phyloP scores from a whole-genome alignment of 2,888 invertebrate genomes.

The Aplocera efformata region DNA sequence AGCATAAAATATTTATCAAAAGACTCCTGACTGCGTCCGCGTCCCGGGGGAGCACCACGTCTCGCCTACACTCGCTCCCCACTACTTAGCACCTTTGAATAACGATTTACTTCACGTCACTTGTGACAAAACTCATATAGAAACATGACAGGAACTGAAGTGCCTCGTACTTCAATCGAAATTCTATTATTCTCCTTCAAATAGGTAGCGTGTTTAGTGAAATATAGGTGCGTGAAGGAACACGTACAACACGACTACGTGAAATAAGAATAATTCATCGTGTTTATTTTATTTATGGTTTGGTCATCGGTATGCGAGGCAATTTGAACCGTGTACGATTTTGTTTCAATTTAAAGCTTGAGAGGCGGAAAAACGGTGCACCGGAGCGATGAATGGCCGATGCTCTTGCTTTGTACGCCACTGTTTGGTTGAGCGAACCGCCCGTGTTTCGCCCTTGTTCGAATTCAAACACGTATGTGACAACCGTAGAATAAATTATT shows the following conservation, averaged over 20 bases:
- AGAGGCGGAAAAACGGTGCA: conserved; percentile 62
- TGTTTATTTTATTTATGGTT: not conserved
- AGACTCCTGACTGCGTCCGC: conserved; percentile 58
- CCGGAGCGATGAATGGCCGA: conserved; percentile 54
- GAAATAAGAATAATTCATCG: not conserved
- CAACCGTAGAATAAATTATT: conserved; percentile 43
- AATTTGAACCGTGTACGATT: conserved; percentile 50
- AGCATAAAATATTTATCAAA: conserved; percentile 79
- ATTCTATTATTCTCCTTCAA: conserved; percentile 12
- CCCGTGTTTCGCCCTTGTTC: conserved; percentile 25
- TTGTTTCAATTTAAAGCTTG: conserved; percentile 68
- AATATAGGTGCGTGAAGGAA: no score
- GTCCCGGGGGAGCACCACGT: conserved; percentile 47
- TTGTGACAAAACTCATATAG: conserved; percentile 30
- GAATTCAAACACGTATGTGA: conserved; percentile 36
- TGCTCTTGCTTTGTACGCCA: conserved; percentile 60
- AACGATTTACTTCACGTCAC: conserved; percentile 42
- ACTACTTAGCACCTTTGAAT: conserved; percentile 63
- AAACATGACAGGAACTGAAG: conserved; percentile 18
- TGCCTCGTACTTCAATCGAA: conserved; percentile 18
- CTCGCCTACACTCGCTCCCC: conserved; percentile 44
- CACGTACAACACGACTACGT: no score
- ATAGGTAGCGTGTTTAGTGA: conserved; percentile 2
- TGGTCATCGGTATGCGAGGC: conserved; percentile 20
- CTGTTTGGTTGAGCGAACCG: conserved; percentile 58